Base-by-base conservation (phyloP, 2,113 vertebrate genomes). In the Chrysochloris asiatica region DNA sequence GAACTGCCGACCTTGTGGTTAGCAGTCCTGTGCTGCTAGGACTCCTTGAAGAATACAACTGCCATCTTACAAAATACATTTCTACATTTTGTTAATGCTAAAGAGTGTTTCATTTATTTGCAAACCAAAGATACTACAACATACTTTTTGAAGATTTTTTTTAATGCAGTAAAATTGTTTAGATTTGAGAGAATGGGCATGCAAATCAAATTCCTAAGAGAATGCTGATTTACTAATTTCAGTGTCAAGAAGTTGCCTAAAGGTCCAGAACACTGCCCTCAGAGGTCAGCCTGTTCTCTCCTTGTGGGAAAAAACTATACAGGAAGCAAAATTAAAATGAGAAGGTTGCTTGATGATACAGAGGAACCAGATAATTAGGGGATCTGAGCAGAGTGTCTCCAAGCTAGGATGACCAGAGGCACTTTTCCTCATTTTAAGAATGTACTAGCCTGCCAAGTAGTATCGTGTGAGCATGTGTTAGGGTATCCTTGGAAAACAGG, bases 161-260 rank as follows among this genome's bases (percentile, higher is more conserved):
- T 93, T 26, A 86, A 50, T 52, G 26, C 16, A 80, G 48, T 69
- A 84, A 54, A 63, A 4, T 30, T 30, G 82, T 92, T 95, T 86
- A 88, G 83, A 72, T 50, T 92, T 50, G 67, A 56, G 76, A 90
- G 86, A 86, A 83, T 3, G 16, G 17, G 93, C n/a, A 47, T 73
- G 81, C 69, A 86, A 80, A 81, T 92, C 48, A 71, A 78, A 56
- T 81, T 88, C 86, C 81, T 89, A 81, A 71, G 71, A 77, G 65
- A 92, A 86, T 9, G 72, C 77, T 95, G 82, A 43, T 76, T 92
- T 86, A 91, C 90, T 95, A 75, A 94, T 94, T 95, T 95, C 83
- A 11, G 6, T 63, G 72, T 43, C 77, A 65, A 88, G 30, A 69
- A 83, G 63, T 56, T 71, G 72, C 86, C 83, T 54, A 0, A 45